phyloP scores from a whole-genome alignment of 2,797 vertebrate genomes.

The Propithecus deckenii region DNA sequence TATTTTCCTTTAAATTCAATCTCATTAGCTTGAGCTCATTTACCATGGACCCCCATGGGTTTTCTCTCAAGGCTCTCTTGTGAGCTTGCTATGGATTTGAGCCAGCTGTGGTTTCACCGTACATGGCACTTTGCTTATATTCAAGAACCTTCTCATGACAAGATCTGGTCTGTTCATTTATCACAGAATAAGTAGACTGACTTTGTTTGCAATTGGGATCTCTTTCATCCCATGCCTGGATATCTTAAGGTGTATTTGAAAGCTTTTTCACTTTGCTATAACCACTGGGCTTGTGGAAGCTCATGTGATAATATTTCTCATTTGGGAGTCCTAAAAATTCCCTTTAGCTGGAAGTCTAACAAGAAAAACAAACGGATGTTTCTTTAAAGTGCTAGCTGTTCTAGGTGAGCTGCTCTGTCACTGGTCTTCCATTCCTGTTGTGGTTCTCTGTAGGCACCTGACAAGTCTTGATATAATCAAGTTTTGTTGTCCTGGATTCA shows the following conservation, averaged over 20 bases:
- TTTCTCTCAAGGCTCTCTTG: background rate
- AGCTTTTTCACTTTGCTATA: background rate
- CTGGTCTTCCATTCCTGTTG: background rate
- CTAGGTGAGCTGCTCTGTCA: background rate
- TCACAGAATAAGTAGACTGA: background rate
- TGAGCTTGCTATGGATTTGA: background rate
- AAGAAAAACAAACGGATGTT: background rate
- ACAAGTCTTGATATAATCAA: conserved; percentile 31
- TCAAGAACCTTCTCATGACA: background rate
- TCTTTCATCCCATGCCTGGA: background rate
- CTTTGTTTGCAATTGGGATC: background rate
- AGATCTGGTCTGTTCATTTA: background rate
- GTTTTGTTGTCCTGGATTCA: background rate
- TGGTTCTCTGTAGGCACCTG: background rate
- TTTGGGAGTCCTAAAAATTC: background rate
- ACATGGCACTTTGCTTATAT: background rate
- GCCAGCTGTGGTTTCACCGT: background rate
- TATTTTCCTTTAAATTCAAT: conserved; percentile 30
- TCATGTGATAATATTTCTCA: background rate
- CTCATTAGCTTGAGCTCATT: background rate
- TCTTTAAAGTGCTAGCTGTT: background rate
- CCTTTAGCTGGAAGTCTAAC: background rate
- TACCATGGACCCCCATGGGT: background rate
- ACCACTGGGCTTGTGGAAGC: background rate
- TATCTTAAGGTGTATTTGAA: background rate